phyloP scores from a whole-genome alignment of 2,797 vertebrate genomes.

The Bothrops alternatus region DNA sequence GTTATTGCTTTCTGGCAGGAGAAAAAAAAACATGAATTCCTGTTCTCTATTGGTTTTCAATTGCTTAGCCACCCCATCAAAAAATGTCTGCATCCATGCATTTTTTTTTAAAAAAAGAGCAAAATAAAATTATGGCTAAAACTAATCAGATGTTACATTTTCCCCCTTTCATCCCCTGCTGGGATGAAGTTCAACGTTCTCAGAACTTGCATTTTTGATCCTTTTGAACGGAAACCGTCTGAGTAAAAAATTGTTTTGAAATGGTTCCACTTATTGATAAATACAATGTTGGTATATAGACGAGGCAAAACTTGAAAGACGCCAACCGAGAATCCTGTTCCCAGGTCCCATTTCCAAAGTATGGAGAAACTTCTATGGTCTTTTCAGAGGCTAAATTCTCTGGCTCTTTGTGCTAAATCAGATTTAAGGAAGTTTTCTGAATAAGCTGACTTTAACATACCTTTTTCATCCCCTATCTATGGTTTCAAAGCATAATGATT shows the following conservation, averaged over 20 bases:
- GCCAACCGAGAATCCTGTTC: neutral
- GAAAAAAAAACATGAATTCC: neutral
- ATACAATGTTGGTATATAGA: neutral
- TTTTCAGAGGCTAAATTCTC: neutral
- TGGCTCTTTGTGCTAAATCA: neutral
- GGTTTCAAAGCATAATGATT: neutral
- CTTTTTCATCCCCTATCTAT: neutral
- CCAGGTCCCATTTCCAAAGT: neutral
- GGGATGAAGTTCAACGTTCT: neutral
- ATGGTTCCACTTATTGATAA: neutral
- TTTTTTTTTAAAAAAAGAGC: neutral
- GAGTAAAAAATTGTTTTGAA: neutral
- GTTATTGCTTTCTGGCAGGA: neutral
- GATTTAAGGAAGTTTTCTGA: neutral
- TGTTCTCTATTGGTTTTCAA: neutral
- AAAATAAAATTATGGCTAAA: neutral
- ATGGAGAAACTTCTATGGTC: neutral
- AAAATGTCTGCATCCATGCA: neutral
- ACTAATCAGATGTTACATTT: neutral
- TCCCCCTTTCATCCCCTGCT: neutral
- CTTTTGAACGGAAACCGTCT: neutral
- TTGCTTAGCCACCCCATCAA: neutral
- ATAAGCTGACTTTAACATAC: neutral
- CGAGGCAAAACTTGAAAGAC: neutral
- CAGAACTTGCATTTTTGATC: neutral